Evolutionary conservation across 37 sponge, comb jelly and placozoan species (phyloP).

Genomic region (Eunapius fragilis): DNA sequence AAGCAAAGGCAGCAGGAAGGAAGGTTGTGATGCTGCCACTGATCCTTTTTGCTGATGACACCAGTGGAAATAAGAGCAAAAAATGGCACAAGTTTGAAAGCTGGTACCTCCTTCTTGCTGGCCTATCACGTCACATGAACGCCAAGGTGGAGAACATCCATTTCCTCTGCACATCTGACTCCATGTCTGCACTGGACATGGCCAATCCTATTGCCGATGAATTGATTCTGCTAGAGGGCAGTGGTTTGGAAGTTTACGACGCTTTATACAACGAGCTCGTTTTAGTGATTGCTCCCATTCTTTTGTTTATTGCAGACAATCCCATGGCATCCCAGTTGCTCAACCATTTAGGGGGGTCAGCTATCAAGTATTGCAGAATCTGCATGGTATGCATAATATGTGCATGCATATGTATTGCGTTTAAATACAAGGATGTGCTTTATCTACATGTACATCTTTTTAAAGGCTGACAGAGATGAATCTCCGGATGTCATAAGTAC

Average conservation of each 20-base stretch:
- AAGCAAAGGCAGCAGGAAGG: background rate
- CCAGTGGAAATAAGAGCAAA: constrained; percentile 63
- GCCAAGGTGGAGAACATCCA: constrained; percentile 38
- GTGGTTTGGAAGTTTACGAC: constrained; percentile 22
- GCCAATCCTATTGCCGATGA: constrained; percentile 18
- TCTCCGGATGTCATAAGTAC: background rate
- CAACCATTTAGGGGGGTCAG: constrained; percentile 28
- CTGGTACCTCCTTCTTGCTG: constrained; percentile 52
- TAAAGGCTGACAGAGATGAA: constrained; percentile 14
- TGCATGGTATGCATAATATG: constrained; percentile 39
- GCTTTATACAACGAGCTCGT: constrained; percentile 7
- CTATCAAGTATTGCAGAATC: constrained; percentile 46
- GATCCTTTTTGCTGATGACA: constrained; percentile 55
- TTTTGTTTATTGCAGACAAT: constrained; percentile 32
- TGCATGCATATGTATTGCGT: background rate
- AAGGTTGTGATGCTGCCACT: constrained; percentile 23
- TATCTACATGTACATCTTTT: background rate
- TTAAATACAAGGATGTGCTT: background rate
- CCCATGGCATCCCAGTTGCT: constrained; percentile 41
- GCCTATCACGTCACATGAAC: constrained; percentile 31
- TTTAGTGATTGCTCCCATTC: constrained; percentile 32
- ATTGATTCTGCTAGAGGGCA: constrained; percentile 8
- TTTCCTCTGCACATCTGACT: constrained; percentile 45
- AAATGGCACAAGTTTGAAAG: constrained; percentile 64
- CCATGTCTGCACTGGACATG: constrained; percentile 22